Evolutionary conservation across 2,888 invertebrate genomes (phyloP).

Genomic region (Leuctra nigra): DNA sequence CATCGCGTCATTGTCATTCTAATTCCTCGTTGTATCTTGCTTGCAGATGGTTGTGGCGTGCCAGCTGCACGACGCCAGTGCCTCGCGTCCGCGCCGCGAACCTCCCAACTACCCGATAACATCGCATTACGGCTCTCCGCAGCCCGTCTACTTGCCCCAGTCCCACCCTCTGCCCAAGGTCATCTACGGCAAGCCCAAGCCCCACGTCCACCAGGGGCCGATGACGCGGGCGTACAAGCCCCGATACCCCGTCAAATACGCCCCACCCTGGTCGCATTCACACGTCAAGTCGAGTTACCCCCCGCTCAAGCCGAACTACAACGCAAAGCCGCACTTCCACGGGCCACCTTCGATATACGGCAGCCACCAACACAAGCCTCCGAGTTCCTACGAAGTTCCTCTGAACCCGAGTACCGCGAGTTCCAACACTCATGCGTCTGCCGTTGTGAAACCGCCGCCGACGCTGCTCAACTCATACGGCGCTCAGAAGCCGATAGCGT

Average conservation of each 20-base stretch:
- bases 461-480: too few species aligned
- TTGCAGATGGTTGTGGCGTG: too few species aligned
- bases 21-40: too few species aligned
- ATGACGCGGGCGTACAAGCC: slow-evolving; percentile 31
- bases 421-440: background rate
- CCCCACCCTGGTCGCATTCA: slow-evolving; percentile 33
- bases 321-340: slow-evolving; percentile 24
- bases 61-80: slow-evolving; percentile 32
- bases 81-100: slow-evolving; percentile 13
- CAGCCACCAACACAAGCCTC: background rate
- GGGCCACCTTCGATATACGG: background rate
- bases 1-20: too few species aligned
- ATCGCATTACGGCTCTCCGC: slow-evolving; percentile 34
- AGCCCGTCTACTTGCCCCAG: slow-evolving; percentile 32
- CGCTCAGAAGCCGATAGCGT: too few species aligned
- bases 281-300: slow-evolving; percentile 24
- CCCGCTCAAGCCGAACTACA: slow-evolving; percentile 26
- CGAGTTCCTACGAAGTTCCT: slow-evolving; percentile 4
- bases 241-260: too few species aligned
- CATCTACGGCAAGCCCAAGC: slow-evolving; percentile 33
- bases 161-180: slow-evolving; percentile 32
- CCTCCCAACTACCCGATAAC: slow-evolving; percentile 32
- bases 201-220: too few species aligned
- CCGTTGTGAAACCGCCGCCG: too few species aligned
- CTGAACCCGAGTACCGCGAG: background rate